A percentile compares a stretch with the other conserved stretches of the same genome.
Evolutionary conservation across 2,113 vertebrate species (phyloP).

Genomic region (Rattus rattus): DNA sequence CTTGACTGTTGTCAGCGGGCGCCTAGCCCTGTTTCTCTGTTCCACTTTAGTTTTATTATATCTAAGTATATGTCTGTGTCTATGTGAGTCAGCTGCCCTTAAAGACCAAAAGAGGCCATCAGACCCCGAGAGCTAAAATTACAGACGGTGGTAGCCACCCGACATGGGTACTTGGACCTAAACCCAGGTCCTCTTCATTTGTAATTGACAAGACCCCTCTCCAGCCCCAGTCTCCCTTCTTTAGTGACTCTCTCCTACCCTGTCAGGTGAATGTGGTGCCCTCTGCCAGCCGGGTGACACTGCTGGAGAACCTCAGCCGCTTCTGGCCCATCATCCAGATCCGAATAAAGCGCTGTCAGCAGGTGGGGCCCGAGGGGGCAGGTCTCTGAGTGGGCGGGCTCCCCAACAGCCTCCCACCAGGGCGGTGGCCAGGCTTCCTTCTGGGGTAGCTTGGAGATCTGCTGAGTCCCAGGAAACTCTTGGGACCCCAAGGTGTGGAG

Average conservation of each 20-base stretch:
- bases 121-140: not conserved
- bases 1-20: not conserved
- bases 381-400: not conserved
- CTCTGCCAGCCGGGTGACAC: slow-evolving; percentile 91
- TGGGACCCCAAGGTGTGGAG: not conserved
- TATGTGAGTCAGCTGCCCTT: not conserved
- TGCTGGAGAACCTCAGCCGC: slow-evolving; percentile 93
- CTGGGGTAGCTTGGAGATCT: not conserved
- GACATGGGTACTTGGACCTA: not conserved
- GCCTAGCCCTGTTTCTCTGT: not conserved
- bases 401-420: not conserved
- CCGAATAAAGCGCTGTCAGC: slow-evolving; percentile 96
- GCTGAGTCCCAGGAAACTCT: not conserved
- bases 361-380: slow-evolving; percentile 85
- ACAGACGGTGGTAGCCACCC: not conserved
- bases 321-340: slow-evolving; percentile 98
- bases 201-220: not conserved
- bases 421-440: not conserved
- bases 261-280: slow-evolving; percentile 93
- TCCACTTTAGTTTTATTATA: too few relatives aligned
- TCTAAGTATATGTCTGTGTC: not conserved
- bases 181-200: too few relatives aligned
- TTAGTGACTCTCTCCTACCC: not conserved
- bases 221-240: not conserved
- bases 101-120: not conserved